phyloP scores from a whole-genome alignment of 2,113 vertebrate species.

The Hiodon alosoides region DNA sequence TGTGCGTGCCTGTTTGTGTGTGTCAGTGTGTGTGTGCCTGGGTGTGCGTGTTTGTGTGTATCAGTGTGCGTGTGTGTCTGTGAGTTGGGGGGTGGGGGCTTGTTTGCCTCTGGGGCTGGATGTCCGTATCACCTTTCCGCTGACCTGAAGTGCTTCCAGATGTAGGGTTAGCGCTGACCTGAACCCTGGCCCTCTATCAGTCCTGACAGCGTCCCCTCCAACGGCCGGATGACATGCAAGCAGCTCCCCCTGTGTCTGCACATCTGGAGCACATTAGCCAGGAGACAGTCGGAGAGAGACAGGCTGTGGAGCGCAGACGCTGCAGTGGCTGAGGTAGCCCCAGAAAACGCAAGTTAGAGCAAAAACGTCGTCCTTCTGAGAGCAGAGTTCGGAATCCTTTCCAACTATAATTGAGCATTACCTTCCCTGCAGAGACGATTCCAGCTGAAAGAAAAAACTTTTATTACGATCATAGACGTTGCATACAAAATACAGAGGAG shows the following conservation, averaged over 20 bases:
- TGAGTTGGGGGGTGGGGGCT: constrained; percentile 19
- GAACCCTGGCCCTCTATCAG: constrained; percentile 25
- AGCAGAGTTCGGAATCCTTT: not conserved
- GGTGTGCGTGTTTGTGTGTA: not conserved
- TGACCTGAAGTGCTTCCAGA: constrained; percentile 51
- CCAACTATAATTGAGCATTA: not conserved
- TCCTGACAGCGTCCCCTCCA: constrained; percentile 26
- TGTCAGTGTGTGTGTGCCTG: not conserved
- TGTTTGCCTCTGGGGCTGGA: constrained; percentile 16
- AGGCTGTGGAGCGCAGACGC: constrained; percentile 37
- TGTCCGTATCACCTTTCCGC: constrained; percentile 39
- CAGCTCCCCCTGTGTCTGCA: constrained; percentile 37
- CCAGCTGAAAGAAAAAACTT: not conserved
- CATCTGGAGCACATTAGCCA: constrained; percentile 48
- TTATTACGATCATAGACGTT: not conserved
- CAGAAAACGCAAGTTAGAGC: constrained; percentile 5
- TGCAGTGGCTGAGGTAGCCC: constrained; percentile 5
- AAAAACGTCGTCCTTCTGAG: not conserved
- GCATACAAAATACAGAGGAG: not conserved
- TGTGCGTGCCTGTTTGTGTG: not conserved
- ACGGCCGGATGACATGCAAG: constrained; percentile 41
- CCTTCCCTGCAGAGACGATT: not conserved
- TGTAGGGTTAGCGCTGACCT: constrained; percentile 36
- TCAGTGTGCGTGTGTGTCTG: not conserved
- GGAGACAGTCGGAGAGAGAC: constrained; percentile 35